Percentiles rank a stretch among this genome's conserved stretches.
phyloP scores from a whole-genome alignment of 2,113 vertebrate species.

The Prolemur simus region DNA sequence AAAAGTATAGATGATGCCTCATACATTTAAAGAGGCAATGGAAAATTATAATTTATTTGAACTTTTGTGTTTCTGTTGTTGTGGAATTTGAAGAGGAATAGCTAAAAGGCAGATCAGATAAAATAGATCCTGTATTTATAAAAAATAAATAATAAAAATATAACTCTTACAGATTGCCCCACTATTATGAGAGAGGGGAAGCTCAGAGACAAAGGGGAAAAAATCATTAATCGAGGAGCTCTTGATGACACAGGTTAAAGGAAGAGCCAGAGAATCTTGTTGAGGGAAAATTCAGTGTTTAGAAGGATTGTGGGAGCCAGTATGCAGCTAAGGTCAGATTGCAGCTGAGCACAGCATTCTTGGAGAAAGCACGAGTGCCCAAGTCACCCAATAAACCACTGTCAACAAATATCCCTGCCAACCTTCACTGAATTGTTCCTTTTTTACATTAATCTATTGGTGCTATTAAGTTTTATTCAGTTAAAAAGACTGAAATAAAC shows the following conservation, averaged over 20 bases:
- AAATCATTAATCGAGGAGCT: neutral
- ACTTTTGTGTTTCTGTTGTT: neutral
- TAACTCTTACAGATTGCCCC: neutral
- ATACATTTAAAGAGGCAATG: neutral
- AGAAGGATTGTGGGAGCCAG: neutral
- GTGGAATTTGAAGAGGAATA: neutral
- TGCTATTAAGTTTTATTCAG: neutral
- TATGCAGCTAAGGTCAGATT: neutral
- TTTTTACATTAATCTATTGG: neutral
- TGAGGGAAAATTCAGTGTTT: neutral
- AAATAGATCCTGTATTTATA: neutral
- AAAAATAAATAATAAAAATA: neutral
- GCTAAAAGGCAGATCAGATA: neutral
- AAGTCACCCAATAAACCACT: neutral
- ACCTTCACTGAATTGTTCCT: neutral
- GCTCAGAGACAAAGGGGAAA: neutral
- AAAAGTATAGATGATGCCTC: neutral
- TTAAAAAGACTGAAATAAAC: neutral
- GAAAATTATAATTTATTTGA: neutral
- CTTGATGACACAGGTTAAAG: neutral
- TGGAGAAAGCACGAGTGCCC: accelerated
- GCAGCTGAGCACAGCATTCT: neutral
- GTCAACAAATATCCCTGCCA: neutral
- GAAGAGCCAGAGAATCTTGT: neutral
- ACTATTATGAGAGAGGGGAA: neutral